These are phyloP conservation scores for Drosophila navojoa DNA, from an alignment of 1,140 invertebrate genomes.

Conservation along the genomic window DNA sequence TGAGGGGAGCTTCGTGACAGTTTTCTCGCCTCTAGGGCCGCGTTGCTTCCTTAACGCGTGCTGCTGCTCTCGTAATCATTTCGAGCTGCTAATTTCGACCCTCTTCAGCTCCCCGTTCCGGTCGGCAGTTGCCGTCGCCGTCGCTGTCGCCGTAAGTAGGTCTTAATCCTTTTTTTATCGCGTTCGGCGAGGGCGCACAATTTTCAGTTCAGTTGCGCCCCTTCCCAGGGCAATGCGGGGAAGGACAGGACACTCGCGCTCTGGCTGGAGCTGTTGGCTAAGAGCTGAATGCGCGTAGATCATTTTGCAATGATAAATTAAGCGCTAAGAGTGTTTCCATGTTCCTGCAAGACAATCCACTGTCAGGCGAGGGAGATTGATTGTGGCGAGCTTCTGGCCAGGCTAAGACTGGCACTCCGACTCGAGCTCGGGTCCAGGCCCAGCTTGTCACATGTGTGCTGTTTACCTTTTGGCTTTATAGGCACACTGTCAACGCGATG, in stretches of 20 bases:
- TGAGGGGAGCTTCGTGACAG: constrained; percentile 1
- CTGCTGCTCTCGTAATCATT: constrained; percentile 67
- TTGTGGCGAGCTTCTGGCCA: constrained; percentile 52
- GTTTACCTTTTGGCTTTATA: constrained; percentile 44
- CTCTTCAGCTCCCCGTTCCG: constrained; percentile 44
- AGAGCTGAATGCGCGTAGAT: constrained; percentile 59
- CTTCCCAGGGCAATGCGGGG: background rate
- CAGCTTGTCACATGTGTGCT: constrained; percentile 27
- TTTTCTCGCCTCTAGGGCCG: background rate
- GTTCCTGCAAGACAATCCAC: constrained; percentile 80
- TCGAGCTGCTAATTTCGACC: constrained; percentile 68
- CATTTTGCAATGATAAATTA: constrained; percentile 83
- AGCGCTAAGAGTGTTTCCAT: constrained; percentile 82
- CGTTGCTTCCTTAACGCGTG: constrained; percentile 66
- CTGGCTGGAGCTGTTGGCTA: constrained; percentile 7
- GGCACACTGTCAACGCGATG: constrained; percentile 74
- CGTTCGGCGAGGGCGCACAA: constrained; percentile 52
- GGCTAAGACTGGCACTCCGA: background rate
- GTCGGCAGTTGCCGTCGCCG: constrained; percentile 31
- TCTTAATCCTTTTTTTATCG: constrained; percentile 79
- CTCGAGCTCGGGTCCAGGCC: background rate
- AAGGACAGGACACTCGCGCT: constrained; percentile 6
- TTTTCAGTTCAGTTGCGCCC: constrained; percentile 49
- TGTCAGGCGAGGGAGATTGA: constrained; percentile 79
- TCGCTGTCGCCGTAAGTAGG: constrained; percentile 40